Conservation (phyloP, 1,140 invertebrate genomes). For the Cylas formicarius region DNA sequence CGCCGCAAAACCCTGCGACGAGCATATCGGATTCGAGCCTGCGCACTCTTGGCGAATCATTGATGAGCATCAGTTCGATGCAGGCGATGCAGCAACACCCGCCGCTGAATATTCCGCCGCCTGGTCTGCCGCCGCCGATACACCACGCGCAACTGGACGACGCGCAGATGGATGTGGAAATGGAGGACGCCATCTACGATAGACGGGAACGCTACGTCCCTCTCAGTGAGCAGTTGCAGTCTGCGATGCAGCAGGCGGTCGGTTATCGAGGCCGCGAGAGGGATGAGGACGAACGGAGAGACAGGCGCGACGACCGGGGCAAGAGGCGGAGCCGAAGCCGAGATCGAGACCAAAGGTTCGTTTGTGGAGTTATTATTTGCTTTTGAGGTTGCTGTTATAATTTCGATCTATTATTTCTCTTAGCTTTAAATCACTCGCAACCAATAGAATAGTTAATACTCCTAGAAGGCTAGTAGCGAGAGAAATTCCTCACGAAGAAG, state of each 20-base stretch:
- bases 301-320: slow-evolving; percentile 35
- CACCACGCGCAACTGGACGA: slow-evolving; percentile 49
- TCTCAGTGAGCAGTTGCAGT: slow-evolving; percentile 36
- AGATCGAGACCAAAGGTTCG: slow-evolving; percentile 19
- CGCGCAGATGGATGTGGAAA: slow-evolving; percentile 60
- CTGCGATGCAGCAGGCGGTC: slow-evolving; percentile 24
- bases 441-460: too few species aligned
- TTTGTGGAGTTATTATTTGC: too few species aligned
- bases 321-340: slow-evolving; percentile 28
- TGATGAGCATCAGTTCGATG: slow-evolving; percentile 32
- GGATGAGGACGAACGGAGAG: slow-evolving; percentile 26
- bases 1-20: slow-evolving; percentile 19
- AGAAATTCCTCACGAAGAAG: too few species aligned
- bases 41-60: slow-evolving; percentile 24
- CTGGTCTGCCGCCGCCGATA: slow-evolving; percentile 40
- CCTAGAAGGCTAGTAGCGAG: too few species aligned
- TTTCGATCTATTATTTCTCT: too few species aligned
- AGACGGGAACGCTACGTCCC: neutral
- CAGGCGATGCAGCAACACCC: slow-evolving; percentile 36
- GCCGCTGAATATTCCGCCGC: slow-evolving; percentile 34
- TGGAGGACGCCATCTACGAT: slow-evolving; percentile 45
- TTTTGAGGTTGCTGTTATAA: too few species aligned
- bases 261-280: slow-evolving; percentile 17
- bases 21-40: slow-evolving; percentile 20
- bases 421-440: too few species aligned